These are phyloP conservation scores for Procapra przewalskii DNA, from an alignment of 2,113 vertebrate genomes.

Conservation along the genomic window DNA sequence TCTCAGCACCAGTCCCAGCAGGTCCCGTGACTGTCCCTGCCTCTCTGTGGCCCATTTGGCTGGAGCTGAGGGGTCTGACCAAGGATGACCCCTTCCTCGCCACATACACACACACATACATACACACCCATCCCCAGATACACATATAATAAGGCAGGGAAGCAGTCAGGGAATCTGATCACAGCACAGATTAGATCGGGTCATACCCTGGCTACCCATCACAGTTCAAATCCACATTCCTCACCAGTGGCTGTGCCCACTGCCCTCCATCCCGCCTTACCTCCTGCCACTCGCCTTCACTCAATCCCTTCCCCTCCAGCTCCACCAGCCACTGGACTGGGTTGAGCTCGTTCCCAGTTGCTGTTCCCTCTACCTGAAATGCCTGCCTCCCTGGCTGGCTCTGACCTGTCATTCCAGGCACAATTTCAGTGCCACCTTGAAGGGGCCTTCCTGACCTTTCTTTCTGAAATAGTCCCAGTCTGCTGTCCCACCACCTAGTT, in stretches of 20 bases:
- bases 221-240: not conserved
- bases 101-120: not conserved
- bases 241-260: not conserved
- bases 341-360: fast-evolving
- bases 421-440: not conserved
- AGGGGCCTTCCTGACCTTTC: not conserved
- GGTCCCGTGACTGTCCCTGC: not conserved
- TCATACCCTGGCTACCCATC: not conserved
- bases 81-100: not conserved
- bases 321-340: no score
- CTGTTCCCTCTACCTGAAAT: not conserved
- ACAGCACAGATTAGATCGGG: not conserved
- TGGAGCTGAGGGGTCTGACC: not conserved
- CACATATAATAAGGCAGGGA: not conserved
- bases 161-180: not conserved
- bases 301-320: not conserved
- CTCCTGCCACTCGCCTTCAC: not conserved
- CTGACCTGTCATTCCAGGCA: not conserved
- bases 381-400: not conserved
- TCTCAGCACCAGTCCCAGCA: not conserved
- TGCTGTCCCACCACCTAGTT: not conserved
- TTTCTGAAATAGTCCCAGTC: not conserved
- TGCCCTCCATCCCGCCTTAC: no score
- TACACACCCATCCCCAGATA: no score
- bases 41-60: not conserved